phyloP scores from a whole-genome alignment of 1,140 invertebrate genomes.

The Limonius californicus region DNA sequence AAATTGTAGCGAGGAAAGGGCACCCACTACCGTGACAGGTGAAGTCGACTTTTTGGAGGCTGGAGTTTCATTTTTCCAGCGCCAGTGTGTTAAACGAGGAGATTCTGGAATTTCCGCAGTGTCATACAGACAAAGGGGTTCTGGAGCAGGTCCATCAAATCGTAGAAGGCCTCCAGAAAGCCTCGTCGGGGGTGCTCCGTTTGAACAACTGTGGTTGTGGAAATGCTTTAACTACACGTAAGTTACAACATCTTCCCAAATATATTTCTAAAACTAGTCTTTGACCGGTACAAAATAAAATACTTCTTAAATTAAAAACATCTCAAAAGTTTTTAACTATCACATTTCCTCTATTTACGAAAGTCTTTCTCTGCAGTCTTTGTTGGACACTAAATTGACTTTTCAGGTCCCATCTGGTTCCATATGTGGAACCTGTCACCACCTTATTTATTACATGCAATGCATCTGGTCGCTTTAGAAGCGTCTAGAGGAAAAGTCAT shows the following conservation, averaged over 20 bases:
- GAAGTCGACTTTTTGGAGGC: slow-evolving; percentile 58
- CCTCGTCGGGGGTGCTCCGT: slow-evolving; percentile 50
- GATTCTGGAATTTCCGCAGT: slow-evolving; percentile 47
- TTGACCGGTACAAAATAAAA: too few species aligned
- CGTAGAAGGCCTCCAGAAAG: slow-evolving; percentile 45
- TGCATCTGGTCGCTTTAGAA: too few species aligned
- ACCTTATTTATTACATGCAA: too few species aligned
- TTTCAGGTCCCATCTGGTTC: too few species aligned
- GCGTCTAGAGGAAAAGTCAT: too few species aligned
- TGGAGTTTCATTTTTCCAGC: slow-evolving; percentile 55
- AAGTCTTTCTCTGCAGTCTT: too few species aligned
- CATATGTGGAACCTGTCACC: too few species aligned
- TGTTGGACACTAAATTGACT: too few species aligned
- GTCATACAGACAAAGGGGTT: slow-evolving; percentile 50
- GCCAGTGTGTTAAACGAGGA: slow-evolving; percentile 45
- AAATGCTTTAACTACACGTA: slow-evolving; percentile 63
- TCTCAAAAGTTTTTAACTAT: too few species aligned
- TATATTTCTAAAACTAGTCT: too few species aligned
- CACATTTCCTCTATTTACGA: too few species aligned
- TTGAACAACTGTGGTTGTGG: slow-evolving; percentile 61
- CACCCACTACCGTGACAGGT: slow-evolving; percentile 44
- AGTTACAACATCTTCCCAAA: slow-evolving; percentile 36
- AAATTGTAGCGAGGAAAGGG: slow-evolving; percentile 42
- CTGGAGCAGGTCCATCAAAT: slow-evolving; percentile 46
- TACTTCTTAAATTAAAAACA: too few species aligned